Evolutionary conservation across 2,113 vertebrate species (phyloP).

Genomic region (Percopsis transmontana): DNA sequence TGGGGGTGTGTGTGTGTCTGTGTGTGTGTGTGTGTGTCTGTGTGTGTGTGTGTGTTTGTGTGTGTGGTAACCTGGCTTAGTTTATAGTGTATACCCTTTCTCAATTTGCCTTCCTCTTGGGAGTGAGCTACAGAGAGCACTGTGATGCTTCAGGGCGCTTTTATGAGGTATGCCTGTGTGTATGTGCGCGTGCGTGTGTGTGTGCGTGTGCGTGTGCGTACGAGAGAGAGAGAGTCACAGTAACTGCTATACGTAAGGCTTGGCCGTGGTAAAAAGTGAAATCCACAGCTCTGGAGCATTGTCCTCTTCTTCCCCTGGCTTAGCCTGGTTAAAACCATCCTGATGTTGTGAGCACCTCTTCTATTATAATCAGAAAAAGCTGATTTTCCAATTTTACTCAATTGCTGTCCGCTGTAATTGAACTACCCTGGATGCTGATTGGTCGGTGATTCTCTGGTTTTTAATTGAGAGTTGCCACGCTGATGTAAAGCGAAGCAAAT

Average conservation of each 20-base stretch:
- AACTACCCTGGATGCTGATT: too few species aligned
- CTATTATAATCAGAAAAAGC: too few species aligned
- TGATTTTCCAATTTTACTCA: too few species aligned
- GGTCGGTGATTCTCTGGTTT: too few species aligned
- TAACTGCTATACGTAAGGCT: conserved; percentile 52
- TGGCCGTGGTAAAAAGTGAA: conserved; percentile 34
- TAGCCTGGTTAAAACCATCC: too few species aligned
- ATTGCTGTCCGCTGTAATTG: too few species aligned
- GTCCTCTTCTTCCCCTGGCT: conserved; percentile 49
- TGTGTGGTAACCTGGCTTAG: conserved; percentile 47
- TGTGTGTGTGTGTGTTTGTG: conserved; percentile 9
- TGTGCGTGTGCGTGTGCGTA: conserved; percentile 12
- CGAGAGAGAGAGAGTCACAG: conserved; percentile 22
- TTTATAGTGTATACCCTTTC: conserved; percentile 29
- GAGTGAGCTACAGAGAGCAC: conserved; percentile 44
- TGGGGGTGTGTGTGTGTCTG: not conserved
- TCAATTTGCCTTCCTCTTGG: conserved; percentile 37
- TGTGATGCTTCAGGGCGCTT: conserved; percentile 30
- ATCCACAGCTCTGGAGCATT: conserved; percentile 50
- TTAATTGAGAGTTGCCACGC: too few species aligned
- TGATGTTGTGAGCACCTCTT: too few species aligned
- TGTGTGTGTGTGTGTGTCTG: not conserved
- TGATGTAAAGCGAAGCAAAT: too few species aligned
- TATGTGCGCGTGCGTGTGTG: conserved; percentile 7
- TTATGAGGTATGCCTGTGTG: conserved; percentile 9